A percentile compares a stretch with the other conserved stretches of the same genome.
Conservation (phyloP, 2,113 vertebrate species). For the Penelope pileata region DNA sequence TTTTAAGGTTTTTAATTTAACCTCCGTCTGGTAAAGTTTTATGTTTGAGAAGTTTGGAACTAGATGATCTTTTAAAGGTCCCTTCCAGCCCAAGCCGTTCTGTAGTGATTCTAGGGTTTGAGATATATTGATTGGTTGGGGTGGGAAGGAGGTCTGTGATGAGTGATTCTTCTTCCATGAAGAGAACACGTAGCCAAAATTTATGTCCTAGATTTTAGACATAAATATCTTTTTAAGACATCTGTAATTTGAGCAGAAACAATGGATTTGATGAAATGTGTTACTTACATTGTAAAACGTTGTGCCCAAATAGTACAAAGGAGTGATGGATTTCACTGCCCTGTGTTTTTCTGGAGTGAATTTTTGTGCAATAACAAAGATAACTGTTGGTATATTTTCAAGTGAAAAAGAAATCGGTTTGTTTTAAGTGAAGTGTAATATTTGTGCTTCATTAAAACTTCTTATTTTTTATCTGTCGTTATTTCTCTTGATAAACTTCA, state of each 20-base stretch:
- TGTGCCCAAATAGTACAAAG: not conserved
- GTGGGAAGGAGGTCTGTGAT: not conserved
- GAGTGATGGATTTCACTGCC: not conserved
- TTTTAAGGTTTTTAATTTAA: not conserved
- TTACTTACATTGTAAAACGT: not conserved
- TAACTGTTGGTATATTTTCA: not conserved
- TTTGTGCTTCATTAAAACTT: not conserved
- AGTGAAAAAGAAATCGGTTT: not conserved
- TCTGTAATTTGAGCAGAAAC: not conserved
- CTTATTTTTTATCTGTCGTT: not conserved
- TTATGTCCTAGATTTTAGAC: not conserved
- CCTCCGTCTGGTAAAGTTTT: not conserved
- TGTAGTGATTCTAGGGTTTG: not conserved
- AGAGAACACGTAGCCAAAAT: fast-evolving
- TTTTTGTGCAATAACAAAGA: not conserved
- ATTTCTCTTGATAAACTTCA: not conserved
- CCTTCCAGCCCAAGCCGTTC: not conserved
- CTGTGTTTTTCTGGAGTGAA: not conserved
- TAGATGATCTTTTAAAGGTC: not conserved
- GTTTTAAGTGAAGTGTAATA: not conserved
- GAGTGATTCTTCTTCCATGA: not conserved
- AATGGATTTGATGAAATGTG: not conserved
- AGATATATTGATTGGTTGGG: not conserved
- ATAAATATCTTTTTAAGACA: not conserved
- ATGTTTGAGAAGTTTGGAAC: not conserved